Conservation (phyloP, 2,888 invertebrate genomes). For the Plagodis pulveraria region DNA sequence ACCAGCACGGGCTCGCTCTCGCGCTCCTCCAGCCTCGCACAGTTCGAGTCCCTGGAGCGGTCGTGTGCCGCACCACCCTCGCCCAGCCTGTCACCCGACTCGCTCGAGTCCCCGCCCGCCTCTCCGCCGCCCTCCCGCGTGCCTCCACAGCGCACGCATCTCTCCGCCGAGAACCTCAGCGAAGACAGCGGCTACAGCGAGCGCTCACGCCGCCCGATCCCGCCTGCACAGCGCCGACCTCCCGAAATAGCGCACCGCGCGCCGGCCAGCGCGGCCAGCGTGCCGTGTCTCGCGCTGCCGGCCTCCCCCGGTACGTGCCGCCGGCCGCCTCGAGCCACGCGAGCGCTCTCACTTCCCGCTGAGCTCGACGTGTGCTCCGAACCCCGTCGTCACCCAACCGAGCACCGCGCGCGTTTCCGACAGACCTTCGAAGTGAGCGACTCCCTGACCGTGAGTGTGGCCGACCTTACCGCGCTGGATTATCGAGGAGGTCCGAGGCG, state of each 20-base stretch:
- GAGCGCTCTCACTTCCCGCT: slow-evolving; percentile 86
- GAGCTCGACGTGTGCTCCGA: slow-evolving; percentile 87
- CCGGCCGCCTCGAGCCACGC: slow-evolving; percentile 69
- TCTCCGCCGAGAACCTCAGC: slow-evolving; percentile 91
- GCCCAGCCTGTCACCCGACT: slow-evolving; percentile 78
- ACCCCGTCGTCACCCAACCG: slow-evolving; percentile 56
- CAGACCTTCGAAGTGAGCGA: slow-evolving; percentile 78
- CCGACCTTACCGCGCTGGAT: slow-evolving; percentile 85
- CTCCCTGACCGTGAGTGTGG: slow-evolving; percentile 86
- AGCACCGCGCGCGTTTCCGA: slow-evolving; percentile 73
- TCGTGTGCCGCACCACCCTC: slow-evolving; percentile 78
- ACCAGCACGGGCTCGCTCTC: slow-evolving; percentile 86
- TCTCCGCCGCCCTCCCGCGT: slow-evolving; percentile 67
- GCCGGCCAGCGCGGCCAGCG: slow-evolving; percentile 68
- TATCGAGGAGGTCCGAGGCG: slow-evolving; percentile 76
- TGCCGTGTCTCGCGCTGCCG: slow-evolving; percentile 70
- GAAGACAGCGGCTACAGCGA: slow-evolving; percentile 93
- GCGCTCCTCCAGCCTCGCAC: slow-evolving; percentile 92
- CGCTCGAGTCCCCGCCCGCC: slow-evolving; percentile 72
- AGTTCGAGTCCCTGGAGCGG: slow-evolving; percentile 93
- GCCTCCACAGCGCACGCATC: slow-evolving; percentile 75
- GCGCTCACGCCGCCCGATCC: slow-evolving; percentile 70
- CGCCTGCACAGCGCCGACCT: slow-evolving; percentile 58
- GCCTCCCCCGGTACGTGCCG: slow-evolving; percentile 63
- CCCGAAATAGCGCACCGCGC: slow-evolving; percentile 67